A percentile compares a stretch with the other conserved stretches of the same genome.
phyloP scores from a whole-genome alignment of 2,797 vertebrate species.

The Apodemus agrarius region DNA sequence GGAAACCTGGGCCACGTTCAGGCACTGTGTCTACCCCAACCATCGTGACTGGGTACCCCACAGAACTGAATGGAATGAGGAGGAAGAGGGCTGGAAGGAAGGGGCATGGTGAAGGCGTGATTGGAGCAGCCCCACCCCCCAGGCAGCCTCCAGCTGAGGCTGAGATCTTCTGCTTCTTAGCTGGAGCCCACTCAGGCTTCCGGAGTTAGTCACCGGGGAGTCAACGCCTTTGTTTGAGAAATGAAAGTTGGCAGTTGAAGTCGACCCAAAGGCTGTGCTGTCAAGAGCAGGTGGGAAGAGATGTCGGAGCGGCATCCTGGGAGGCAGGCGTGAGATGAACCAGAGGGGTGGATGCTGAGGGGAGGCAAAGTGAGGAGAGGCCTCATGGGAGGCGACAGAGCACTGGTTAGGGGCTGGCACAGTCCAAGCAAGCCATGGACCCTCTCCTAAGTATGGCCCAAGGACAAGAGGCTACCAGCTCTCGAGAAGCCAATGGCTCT shows the following conservation, averaged over 20 bases:
- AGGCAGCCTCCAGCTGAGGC: neutral
- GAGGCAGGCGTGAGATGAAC: neutral
- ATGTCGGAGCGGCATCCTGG: neutral
- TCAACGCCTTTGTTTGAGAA: conserved; percentile 36
- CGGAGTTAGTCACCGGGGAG: neutral
- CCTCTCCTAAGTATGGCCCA: rapidly evolving
- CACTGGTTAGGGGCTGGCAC: too few relatives aligned
- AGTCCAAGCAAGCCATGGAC: rapidly evolving
- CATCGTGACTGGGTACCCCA: neutral
- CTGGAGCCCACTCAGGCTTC: neutral
- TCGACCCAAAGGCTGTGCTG: neutral
- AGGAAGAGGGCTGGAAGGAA: neutral
- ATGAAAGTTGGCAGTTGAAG: conserved; percentile 28
- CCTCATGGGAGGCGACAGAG: rapidly evolving
- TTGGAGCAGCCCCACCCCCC: neutral
- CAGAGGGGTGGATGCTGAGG: neutral
- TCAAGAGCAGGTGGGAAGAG: conserved; percentile 10
- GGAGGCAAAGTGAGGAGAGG: neutral
- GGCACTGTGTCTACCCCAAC: neutral
- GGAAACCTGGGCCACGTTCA: neutral
- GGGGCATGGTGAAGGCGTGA: neutral
- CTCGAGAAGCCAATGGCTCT: neutral
- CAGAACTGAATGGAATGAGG: neutral
- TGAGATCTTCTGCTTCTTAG: neutral
- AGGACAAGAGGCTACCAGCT: neutral